Base-by-base conservation (phyloP, 1,140 invertebrate genomes). In the Zaprionus tsacasi region DNA sequence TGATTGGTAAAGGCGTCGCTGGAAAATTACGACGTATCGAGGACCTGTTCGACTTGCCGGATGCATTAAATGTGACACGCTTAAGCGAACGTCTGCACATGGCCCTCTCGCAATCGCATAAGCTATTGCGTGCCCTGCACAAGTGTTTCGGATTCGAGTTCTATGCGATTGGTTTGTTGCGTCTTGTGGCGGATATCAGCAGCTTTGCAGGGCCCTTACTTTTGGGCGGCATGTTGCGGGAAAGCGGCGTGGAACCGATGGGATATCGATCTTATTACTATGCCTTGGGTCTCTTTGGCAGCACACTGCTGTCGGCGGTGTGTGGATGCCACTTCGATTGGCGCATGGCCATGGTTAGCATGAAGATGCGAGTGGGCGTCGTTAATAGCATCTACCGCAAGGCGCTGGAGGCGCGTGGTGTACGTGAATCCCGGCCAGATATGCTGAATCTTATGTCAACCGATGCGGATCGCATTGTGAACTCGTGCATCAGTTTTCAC, bases 361-460 rank as follows among this genome's bases (percentile, higher is more conserved):
- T 99, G 25, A 98, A 98, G 94, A 96, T 99, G 90, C 94, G 97
- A 61, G 95, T 96, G 15, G 95, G 97, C 17, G 93, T 99, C 27
- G 95, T 99, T 4, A 96, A 96, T 11, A 95, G 96, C 6, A 95
- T 99, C 55, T 98, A 99, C 82, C 94, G 95, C 60, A 99, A 99
- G 93, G 96, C 96, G 3, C 91, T 98, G 3, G 95, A 95, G 66
- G 93, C 95, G 3, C 89, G 93, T 13, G 80, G 88, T 0, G 25
- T 93, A 6, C 78, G 81, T 35, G 79, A 88, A n/a, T 70, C 88
- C 0, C 63, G 74, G 5, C 92, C 92, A 1, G 96, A 99, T 94
- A 96, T 99, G 30, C 95, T 99, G 0, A 99, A 99, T 93, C 98
- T 98, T 80, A 99, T 99, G 96, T 99, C 97, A 35, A 98, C 97